Evolutionary conservation across 2,888 invertebrate species (phyloP).

Genomic region (Phortica magna): DNA sequence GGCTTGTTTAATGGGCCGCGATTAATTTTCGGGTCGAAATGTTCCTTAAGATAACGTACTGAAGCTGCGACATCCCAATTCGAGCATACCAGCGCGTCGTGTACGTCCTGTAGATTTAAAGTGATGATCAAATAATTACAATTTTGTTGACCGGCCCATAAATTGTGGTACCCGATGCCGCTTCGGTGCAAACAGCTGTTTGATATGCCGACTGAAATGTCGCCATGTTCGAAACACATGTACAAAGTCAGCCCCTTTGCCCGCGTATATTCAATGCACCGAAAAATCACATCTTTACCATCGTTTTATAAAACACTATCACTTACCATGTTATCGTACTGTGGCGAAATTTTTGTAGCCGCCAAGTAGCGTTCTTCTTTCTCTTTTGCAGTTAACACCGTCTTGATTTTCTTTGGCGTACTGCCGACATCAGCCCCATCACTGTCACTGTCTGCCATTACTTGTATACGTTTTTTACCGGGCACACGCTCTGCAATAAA

Average conservation of each 20-base stretch:
- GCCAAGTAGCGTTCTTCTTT: constrained; percentile 76
- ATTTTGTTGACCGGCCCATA: too few species aligned
- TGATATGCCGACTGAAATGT: constrained; percentile 56
- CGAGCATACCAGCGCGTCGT: constrained; percentile 77
- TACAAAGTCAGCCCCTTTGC: constrained; percentile 33
- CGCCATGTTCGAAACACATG: constrained; percentile 59
- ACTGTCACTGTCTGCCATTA: constrained; percentile 76
- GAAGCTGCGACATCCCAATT: constrained; percentile 77
- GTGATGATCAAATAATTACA: background rate
- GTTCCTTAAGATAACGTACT: constrained; percentile 70
- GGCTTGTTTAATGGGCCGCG: constrained; percentile 49
- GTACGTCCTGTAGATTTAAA: constrained; percentile 74
- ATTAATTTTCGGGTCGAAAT: constrained; percentile 64
- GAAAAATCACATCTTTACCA: background rate
- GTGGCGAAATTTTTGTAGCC: constrained; percentile 73
- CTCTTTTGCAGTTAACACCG: constrained; percentile 71
- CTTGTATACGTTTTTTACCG: constrained; percentile 76
- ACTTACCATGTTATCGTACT: constrained; percentile 77
- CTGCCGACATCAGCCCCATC: constrained; percentile 67
- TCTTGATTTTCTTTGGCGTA: constrained; percentile 69
- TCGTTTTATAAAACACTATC: background rate
- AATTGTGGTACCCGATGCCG: background rate
- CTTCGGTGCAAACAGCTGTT: constrained; percentile 60
- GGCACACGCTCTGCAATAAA: constrained; percentile 71
- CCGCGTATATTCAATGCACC: constrained; percentile 15